These are phyloP conservation scores for Agraylea sexmaculata DNA, from an alignment of 1,140 invertebrate species.

Conservation along the genomic window DNA sequence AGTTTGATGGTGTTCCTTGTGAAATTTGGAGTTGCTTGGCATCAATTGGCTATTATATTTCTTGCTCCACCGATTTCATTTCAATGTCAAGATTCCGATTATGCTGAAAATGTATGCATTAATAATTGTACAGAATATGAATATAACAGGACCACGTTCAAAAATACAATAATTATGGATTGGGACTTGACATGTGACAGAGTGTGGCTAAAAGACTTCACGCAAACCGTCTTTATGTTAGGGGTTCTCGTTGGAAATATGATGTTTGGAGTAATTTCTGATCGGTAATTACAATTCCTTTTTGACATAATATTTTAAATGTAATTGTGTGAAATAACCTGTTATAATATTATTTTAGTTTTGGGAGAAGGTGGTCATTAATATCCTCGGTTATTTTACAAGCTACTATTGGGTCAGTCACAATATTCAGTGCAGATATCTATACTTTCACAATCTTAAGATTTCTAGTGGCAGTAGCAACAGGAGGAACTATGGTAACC, in stretches of 20 bases:
- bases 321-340: constrained; percentile 8
- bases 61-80: constrained; percentile 45
- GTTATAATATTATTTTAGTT: constrained; percentile 37
- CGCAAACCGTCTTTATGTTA: constrained; percentile 63
- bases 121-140: constrained; percentile 42
- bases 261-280: constrained; percentile 59
- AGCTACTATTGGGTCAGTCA: constrained; percentile 46
- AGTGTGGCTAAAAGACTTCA: constrained; percentile 51
- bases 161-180: constrained; percentile 58
- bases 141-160: constrained; percentile 51
- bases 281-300: constrained; percentile 44
- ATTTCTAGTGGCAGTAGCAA: constrained; percentile 57
- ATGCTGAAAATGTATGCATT: constrained; percentile 25
- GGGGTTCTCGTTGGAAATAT: constrained; percentile 60
- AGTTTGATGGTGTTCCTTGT: constrained; percentile 51
- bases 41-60: constrained; percentile 55
- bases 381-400: constrained; percentile 54
- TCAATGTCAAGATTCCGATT: constrained; percentile 25
- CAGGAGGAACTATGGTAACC: constrained; percentile 65
- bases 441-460: constrained; percentile 55
- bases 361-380: constrained; percentile 54
- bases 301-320: background rate
- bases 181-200: constrained; percentile 61
- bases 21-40: constrained; percentile 63
- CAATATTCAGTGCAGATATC: constrained; percentile 54